phyloP scores from a whole-genome alignment of 64 coral and sea anemone species.

The Stichodactyla helianthus region DNA sequence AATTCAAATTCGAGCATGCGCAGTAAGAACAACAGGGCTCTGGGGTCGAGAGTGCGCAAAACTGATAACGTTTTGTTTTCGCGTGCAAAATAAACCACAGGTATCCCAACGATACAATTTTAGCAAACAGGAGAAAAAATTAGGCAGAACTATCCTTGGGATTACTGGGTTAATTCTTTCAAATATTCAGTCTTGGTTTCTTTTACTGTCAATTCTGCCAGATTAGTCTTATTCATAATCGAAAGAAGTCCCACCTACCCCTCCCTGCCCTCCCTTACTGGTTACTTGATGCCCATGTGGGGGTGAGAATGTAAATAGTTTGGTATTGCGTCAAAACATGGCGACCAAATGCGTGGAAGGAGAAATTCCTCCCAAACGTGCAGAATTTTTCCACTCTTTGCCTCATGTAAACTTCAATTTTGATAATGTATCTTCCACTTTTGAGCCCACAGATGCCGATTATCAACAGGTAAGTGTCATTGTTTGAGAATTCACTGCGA shows the following conservation, averaged over 20 bases:
- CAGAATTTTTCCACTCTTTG: background rate
- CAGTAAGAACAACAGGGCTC: no score
- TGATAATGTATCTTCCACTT: constrained; percentile 5
- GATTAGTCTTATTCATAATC: background rate
- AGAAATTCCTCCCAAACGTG: background rate
- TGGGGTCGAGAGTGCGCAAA: no score
- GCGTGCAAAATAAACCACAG: no score
- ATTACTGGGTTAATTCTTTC: no score
- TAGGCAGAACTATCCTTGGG: no score
- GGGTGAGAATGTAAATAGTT: background rate
- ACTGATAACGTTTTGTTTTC: background rate
- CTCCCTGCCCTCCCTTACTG: background rate
- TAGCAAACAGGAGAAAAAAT: no score
- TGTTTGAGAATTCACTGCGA: no score
- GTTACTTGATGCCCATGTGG: background rate
- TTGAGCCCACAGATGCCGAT: background rate
- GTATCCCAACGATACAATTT: no score
- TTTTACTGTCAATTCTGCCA: no score
- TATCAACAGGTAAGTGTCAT: constrained; percentile 1
- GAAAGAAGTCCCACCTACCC: background rate
- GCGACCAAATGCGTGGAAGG: background rate
- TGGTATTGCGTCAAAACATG: constrained; percentile 2
- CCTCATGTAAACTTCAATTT: constrained; percentile 21
- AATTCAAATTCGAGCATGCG: no score
- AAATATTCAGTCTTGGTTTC: no score